A percentile compares a stretch with the other conserved stretches of the same genome.
Evolutionary conservation across 1,140 invertebrate genomes (phyloP).

Genomic region (Onthophagus taurus): DNA sequence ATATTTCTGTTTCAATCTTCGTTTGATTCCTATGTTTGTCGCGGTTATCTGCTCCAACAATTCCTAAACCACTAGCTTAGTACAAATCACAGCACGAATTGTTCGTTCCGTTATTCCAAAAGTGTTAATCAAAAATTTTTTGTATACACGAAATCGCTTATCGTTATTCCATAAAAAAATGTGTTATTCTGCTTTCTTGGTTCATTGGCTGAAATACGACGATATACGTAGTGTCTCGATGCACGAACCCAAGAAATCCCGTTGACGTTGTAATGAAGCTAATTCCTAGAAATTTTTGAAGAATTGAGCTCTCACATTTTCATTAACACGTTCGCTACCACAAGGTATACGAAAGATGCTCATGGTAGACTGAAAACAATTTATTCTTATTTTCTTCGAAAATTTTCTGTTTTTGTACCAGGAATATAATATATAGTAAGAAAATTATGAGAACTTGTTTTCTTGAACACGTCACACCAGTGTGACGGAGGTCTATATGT

Average conservation of each 20-base stretch:
- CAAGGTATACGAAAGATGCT: no score
- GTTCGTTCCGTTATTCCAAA: conserved; percentile 20
- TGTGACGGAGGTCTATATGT: no score
- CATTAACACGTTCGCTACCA: no score
- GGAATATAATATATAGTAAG: no score
- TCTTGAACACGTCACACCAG: no score
- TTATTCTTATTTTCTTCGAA: no score
- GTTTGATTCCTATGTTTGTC: conserved; percentile 20
- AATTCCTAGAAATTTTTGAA: conserved; percentile 21
- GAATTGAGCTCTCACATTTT: conserved; percentile 19
- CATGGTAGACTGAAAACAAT: no score
- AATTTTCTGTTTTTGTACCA: no score
- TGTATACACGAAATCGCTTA: conserved; percentile 18
- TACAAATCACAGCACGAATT: conserved; percentile 21
- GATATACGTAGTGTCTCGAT: conserved; percentile 21
- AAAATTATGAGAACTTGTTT: no score
- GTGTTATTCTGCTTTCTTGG: conserved; percentile 21
- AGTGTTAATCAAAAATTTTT: conserved; percentile 23
- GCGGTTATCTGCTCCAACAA: conserved; percentile 19
- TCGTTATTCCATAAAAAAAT: conserved; percentile 17
- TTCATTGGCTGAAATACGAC: conserved; percentile 15
- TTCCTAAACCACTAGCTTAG: conserved; percentile 13
- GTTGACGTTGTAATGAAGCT: conserved; percentile 17
- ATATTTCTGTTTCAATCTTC: conserved; percentile 19
- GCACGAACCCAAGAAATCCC: conserved; percentile 23